Evolutionary conservation across 2,888 invertebrate species (phyloP), one percentile per base, ranked within the genome.

Genomic region (Oscheius sp.): DNA sequence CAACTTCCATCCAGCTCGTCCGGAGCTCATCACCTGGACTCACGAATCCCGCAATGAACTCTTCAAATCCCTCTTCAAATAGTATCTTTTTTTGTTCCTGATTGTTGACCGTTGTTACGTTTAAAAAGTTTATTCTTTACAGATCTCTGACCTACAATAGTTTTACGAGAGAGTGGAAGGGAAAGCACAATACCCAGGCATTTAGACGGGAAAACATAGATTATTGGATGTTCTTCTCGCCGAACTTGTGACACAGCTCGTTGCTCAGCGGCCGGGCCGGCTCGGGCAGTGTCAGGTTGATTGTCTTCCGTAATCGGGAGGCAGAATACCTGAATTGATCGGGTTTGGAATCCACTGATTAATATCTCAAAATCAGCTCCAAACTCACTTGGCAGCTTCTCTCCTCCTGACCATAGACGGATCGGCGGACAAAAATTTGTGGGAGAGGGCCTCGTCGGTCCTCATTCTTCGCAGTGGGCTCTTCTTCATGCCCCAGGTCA

Each of bases 401-500:
- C 96, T 92, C 90, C 95, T 94, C 90, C 94, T 94, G 86, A 95
- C 94, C 94, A 96, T 95, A 89, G 93, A 94, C 90, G 96, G 96
- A 51, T 94, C 94, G 57, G 95, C 94, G 85, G 94, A 92, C 74
- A 99, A 92, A 97, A 98, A 98, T 90, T 96, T 93, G 90, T 97
- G 96, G 89, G 96, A 96, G 89, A 95, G 93, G 88, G 96, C 96
- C 90, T 98, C 97, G 90, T 96, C 96, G 0, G 94, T 93, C 62
- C 94, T 93, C 79, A 97, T 96, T 87, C 98, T 92, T 93, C 97
- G 96, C 94, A 93, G 93, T 48, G 98, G 96, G 81, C 94, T 93
- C 86, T 95, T 93, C 91, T 97, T 97, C 91, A 99, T 95, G 78
- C 96, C 92, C 90, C 95, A 93, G 94, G 96, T 96, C 83, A 98